Percentiles rank a stretch among this genome's conserved stretches.
phyloP scores from a whole-genome alignment of 92 coral and sea anemone species.

The Nematostella vectensis region DNA sequence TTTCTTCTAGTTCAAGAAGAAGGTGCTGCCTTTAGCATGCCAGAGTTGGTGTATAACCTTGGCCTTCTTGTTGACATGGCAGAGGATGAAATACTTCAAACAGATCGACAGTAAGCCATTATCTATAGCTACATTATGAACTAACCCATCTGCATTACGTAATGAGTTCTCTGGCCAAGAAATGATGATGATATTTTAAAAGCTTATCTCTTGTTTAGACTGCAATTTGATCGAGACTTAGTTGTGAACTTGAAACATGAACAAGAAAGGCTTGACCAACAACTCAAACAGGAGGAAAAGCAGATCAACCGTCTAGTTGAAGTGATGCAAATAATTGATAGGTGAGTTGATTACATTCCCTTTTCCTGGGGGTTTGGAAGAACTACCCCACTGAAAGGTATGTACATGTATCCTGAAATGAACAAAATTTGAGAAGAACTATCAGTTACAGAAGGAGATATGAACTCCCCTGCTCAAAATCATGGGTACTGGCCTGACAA shows the following conservation, averaged over 20 bases:
- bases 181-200: no score
- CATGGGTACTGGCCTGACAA: no score
- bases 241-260: slow-evolving; percentile 81
- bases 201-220: no score
- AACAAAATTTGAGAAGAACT: no score
- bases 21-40: slow-evolving; percentile 88
- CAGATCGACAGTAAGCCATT: slow-evolving; percentile 90
- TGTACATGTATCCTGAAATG: background rate
- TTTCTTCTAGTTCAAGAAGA: slow-evolving; percentile 53
- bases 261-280: slow-evolving; percentile 54
- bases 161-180: no score
- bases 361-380: no score
- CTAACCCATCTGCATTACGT: no score
- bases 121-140: background rate
- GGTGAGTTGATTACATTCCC: slow-evolving; percentile 28
- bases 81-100: slow-evolving; percentile 83
- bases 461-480: no score
- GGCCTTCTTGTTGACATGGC: slow-evolving; percentile 83
- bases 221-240: slow-evolving; percentile 77
- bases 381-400: background rate
- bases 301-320: slow-evolving; percentile 78
- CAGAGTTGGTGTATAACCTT: slow-evolving; percentile 86
- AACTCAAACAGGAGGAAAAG: slow-evolving; percentile 69
- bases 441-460: no score
- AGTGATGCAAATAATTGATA: slow-evolving; percentile 83